Conservation (phyloP, 2,888 invertebrate species). For the Parasteatoda lunata region DNA sequence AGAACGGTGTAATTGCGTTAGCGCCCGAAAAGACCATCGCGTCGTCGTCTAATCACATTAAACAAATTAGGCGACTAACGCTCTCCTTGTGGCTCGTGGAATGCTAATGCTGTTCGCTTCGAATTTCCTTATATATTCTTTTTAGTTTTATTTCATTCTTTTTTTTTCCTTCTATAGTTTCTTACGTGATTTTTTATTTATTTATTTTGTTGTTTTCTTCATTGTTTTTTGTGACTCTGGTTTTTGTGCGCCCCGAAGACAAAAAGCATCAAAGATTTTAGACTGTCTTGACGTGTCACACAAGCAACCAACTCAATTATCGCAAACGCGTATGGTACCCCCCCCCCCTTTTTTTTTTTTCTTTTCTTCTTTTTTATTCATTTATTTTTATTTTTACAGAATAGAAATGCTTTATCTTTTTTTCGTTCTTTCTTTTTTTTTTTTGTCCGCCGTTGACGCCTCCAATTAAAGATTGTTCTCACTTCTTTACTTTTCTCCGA, state of each 20-base stretch:
- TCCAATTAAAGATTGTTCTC: constrained; percentile 66
- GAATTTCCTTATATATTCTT: constrained; percentile 29
- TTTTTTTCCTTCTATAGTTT: constrained; percentile 33
- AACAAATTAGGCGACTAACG: constrained; percentile 64
- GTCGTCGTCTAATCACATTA: constrained; percentile 52
- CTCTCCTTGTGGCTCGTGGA: constrained; percentile 52
- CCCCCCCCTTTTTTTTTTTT: background rate
- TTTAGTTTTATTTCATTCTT: constrained; percentile 21
- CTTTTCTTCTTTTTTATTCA: background rate
- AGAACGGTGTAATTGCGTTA: constrained; percentile 62
- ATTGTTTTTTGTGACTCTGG: constrained; percentile 31
- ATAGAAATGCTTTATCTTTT: constrained; percentile 16
- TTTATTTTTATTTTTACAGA: constrained; percentile 14
- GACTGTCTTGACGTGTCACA: constrained; percentile 33
- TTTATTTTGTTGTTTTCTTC: constrained; percentile 13
- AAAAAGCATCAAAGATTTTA: constrained; percentile 48
- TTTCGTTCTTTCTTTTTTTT: constrained; percentile 18
- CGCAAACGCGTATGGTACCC: constrained; percentile 21
- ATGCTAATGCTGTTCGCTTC: constrained; percentile 46
- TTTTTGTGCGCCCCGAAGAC: constrained; percentile 12
- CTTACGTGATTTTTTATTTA: constrained; percentile 1
- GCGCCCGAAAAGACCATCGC: constrained; percentile 26
- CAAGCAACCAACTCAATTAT: constrained; percentile 57
- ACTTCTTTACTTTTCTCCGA: constrained; percentile 26
- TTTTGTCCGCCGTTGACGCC: constrained; percentile 45